A percentile compares a stretch with the other conserved stretches of the same genome.
Evolutionary conservation across 2,888 invertebrate species (phyloP).

Genomic region (Hanleya hanleyi): DNA sequence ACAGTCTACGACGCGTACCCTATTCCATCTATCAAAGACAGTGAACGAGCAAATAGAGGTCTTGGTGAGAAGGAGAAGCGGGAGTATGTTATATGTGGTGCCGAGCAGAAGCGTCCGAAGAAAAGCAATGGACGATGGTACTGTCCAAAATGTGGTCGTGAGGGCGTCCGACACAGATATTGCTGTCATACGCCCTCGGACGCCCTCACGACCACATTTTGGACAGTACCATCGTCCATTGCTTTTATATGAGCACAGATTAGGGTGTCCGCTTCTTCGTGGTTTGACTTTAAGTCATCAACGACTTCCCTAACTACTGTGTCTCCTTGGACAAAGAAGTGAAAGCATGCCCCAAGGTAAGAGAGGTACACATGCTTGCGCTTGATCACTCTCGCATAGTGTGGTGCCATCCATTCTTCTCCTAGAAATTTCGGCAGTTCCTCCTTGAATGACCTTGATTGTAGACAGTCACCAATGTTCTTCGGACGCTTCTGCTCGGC

Average conservation of each 20-base stretch:
- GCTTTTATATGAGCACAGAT: constrained; percentile 4
- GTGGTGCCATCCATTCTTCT: constrained; percentile 3
- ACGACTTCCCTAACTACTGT: background rate
- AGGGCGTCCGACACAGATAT: too few relatives aligned
- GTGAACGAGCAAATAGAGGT: too few relatives aligned
- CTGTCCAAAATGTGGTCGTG: too few relatives aligned
- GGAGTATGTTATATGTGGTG: too few relatives aligned
- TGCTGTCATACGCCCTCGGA: too few relatives aligned
- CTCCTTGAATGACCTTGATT: constrained; percentile 14
- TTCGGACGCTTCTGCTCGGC: too few relatives aligned
- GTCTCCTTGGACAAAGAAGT: constrained; percentile 8
- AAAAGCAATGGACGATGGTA: too few relatives aligned
- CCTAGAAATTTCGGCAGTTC: constrained; percentile 13
- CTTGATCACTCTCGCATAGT: background rate
- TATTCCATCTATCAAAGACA: too few relatives aligned
- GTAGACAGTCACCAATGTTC: constrained; percentile 4
- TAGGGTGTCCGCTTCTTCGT: too few relatives aligned
- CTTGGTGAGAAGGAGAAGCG: too few relatives aligned
- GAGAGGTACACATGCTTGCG: background rate
- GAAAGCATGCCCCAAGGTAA: constrained; percentile 3
- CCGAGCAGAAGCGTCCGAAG: too few relatives aligned
- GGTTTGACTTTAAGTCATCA: background rate
- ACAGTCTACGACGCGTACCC: too few relatives aligned
- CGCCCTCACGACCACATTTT: constrained; percentile 11
- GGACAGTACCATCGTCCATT: constrained; percentile 8